Base-by-base conservation (phyloP, 2,113 vertebrate genomes). In the Melanostigma gelatinosum region DNA sequence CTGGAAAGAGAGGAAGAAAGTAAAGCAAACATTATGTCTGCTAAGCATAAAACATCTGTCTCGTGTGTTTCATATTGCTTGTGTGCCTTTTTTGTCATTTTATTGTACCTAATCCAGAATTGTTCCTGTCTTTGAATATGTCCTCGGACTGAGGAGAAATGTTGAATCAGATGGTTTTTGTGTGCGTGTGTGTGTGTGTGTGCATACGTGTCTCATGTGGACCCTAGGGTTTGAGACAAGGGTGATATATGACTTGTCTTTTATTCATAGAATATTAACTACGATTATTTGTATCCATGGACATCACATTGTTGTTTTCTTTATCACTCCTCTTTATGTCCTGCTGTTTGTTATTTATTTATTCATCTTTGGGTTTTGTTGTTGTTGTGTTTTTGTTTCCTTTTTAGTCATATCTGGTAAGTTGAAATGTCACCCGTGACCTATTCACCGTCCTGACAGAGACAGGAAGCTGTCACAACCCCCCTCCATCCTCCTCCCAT, bases 371-470 rank as follows among this genome's bases (percentile, higher is more conserved):
- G 95, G 94, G 93, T 96, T 96, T 94, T 95, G 24, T 94, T 95
- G 93, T 95, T 96, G 93, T 97, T 96, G 95, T 97, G 88, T 95
- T 96, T 96, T 95, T 96, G 92, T 95, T 94, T 94, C 90, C 90
- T 97, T 98, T 93, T 96, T 97, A 99, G 98, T 99, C 96, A 91
- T 97, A 93, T 98, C 97, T 98, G 98, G 98, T 99, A 99, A 99
- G 98, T 99, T 97, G 97, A 98, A 96, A 96, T 98, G 96, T 98
- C 97, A 96, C 96, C 97, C 94, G 93, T 97, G 97, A 98, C 96
- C 97, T 95, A 95, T 96, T 97, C 95, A 95, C 96, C 96, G 96
- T 91, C 94, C 94, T 96, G 87, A 96, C 96, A 96, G 96, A 97
- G 96, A 95, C 94, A 95, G 94, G 96, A 96, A 94, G 96, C 95